A percentile compares a stretch with the other conserved stretches of the same genome.
Evolutionary conservation across 2,113 vertebrate species (phyloP).

Genomic region (human): GRCh38 chr14:77341001-77341500

Average conservation of each 20-base stretch:
- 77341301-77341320: neutral
- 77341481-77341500: slow-evolving; percentile 48
- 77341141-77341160: slow-evolving; percentile 35
- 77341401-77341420: slow-evolving; percentile 5
- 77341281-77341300: slow-evolving; percentile 56
- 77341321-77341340: slow-evolving; percentile 44
- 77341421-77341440: neutral
- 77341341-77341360: slow-evolving; percentile 49
- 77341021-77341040: neutral
- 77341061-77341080: neutral
- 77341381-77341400: neutral
- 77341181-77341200: neutral
- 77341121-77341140: slow-evolving; percentile 4
- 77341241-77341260: slow-evolving; percentile 40
- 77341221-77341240: slow-evolving; percentile 59
- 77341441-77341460: neutral
- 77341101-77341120: neutral
- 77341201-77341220: slow-evolving; percentile 61
- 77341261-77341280: slow-evolving; percentile 72
- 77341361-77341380: neutral
- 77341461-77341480: neutral
- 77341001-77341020: neutral
- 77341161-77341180: neutral
- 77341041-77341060: neutral
- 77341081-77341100: slow-evolving; percentile 11